Evolutionary conservation across 2,888 invertebrate species (phyloP).

Genomic region (Lasioglossum pauxillum): DNA sequence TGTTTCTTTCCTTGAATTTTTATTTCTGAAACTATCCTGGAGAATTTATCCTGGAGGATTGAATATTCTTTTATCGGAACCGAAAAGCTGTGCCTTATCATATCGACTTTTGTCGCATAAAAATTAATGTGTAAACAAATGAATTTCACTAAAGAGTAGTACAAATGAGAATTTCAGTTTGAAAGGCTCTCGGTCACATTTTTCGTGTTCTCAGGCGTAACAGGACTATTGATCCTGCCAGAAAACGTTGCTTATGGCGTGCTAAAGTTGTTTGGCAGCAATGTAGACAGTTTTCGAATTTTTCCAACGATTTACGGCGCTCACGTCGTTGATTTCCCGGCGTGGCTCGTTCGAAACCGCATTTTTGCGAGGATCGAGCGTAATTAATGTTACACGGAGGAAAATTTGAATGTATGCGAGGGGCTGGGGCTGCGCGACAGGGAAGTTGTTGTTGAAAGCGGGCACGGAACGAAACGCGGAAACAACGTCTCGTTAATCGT

Average conservation of each 20-base stretch:
- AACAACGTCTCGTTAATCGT: constrained; percentile 62
- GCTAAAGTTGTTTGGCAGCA: background rate
- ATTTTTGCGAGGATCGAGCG: background rate
- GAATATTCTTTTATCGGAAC: background rate
- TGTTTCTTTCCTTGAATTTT: background rate
- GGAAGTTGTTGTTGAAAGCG: constrained; percentile 23
- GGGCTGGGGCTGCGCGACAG: background rate
- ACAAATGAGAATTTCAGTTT: background rate
- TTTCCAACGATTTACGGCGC: background rate
- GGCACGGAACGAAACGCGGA: constrained; percentile 42
- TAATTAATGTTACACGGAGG: constrained; percentile 31
- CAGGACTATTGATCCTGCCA: constrained; percentile 2
- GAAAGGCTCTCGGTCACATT: background rate
- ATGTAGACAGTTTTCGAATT: background rate
- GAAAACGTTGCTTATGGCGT: background rate
- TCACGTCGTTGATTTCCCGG: background rate
- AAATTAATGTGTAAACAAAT: background rate
- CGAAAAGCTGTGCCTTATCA: background rate
- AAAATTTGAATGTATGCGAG: constrained; percentile 16
- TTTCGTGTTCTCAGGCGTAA: background rate
- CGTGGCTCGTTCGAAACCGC: constrained; percentile 2
- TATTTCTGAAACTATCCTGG: too few relatives aligned
- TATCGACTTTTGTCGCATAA: background rate
- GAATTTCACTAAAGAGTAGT: accelerated
- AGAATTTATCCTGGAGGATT: background rate